Conservation (phyloP, 2,797 vertebrate genomes). For the Bradypodion ventrale region DNA sequence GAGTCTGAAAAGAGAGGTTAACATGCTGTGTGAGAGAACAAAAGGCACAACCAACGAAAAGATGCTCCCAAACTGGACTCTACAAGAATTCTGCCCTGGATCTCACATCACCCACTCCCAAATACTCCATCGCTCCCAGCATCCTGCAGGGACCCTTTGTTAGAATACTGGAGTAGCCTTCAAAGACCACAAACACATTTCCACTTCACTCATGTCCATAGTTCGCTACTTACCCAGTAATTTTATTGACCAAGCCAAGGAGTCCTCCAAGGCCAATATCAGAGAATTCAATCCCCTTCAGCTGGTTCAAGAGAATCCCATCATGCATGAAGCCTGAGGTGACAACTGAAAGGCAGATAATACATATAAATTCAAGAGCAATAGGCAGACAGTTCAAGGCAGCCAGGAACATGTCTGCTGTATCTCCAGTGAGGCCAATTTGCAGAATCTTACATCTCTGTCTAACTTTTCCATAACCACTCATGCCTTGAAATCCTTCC, state of each 20-base stretch:
- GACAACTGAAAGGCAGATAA: constrained; percentile 51
- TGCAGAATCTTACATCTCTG: neutral
- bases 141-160: neutral
- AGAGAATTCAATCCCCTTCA: constrained; percentile 42
- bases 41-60: too few species aligned
- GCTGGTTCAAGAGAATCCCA: constrained; percentile 34
- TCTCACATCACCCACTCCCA: too few species aligned
- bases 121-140: neutral
- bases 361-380: neutral
- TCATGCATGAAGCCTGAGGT: neutral
- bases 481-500: neutral
- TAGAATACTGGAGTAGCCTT: neutral
- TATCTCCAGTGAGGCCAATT: neutral
- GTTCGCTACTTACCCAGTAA: constrained; percentile 47
- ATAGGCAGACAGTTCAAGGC: too few species aligned
- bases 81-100: neutral
- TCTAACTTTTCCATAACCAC: neutral
- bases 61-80: neutral
- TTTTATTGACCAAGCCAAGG: constrained; percentile 41
- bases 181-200: neutral
- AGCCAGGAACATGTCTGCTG: too few species aligned
- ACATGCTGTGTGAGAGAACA: neutral
- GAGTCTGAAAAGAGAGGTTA: constrained; percentile 50
- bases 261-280: constrained; percentile 46
- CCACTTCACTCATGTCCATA: neutral